Percentiles rank a stretch among this genome's conserved stretches.
These are phyloP conservation scores for Horisme vitalbata DNA, from an alignment of 2,888 invertebrate genomes.

Conservation along the genomic window DNA sequence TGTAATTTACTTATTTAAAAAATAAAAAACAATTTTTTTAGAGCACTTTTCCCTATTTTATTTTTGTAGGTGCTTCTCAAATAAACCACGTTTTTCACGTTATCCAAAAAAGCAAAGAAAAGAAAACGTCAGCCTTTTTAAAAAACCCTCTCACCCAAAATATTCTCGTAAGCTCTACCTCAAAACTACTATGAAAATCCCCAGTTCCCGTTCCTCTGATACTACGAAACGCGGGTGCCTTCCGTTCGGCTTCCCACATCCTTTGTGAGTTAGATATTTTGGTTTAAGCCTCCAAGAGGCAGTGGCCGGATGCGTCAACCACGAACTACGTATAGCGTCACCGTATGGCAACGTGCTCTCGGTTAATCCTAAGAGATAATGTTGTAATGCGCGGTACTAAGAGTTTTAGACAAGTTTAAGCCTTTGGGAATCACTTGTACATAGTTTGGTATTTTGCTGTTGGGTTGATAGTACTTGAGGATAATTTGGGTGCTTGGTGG, in stretches of 20 bases:
- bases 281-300: conserved; percentile 42
- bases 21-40: no score
- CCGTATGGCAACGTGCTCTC: conserved; percentile 32
- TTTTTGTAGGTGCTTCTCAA: no score
- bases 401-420: conserved; percentile 38
- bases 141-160: conserved; percentile 1
- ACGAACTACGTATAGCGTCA: conserved; percentile 32
- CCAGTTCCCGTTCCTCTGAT: conserved; percentile 17
- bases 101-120: not conserved
- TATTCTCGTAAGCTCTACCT: conserved; percentile 6
- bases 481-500: conserved; percentile 16
- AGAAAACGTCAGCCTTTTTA: not conserved
- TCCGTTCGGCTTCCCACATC: conserved; percentile 52
- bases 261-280: conserved; percentile 51
- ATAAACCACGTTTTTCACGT: no score
- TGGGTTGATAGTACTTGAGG: conserved; percentile 18
- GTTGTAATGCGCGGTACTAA: conserved; percentile 29
- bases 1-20: no score
- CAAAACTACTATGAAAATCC: conserved; percentile 21
- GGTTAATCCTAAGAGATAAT: conserved; percentile 40
- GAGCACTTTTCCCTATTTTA: no score
- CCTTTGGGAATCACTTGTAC: conserved; percentile 36
- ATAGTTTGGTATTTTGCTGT: conserved; percentile 30
- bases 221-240: conserved; percentile 34
- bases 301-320: conserved; percentile 52